phyloP scores from a whole-genome alignment of 2,888 invertebrate genomes.

The Brenthis daphne region DNA sequence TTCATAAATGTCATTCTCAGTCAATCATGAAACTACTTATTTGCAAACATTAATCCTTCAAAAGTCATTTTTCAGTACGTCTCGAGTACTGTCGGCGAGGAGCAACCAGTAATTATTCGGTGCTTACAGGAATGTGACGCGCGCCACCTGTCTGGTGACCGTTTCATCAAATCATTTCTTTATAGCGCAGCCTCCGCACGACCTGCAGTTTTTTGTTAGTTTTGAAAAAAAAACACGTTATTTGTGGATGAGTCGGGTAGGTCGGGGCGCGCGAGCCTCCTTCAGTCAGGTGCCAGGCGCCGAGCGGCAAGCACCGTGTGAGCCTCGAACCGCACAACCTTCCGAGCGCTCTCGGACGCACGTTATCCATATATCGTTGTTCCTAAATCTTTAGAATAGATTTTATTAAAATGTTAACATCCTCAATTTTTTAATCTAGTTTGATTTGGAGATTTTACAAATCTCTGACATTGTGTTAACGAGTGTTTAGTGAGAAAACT shows the following conservation, averaged over 20 bases:
- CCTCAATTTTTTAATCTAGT: conserved; percentile 35
- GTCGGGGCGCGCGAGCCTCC: conserved; percentile 77
- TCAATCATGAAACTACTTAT: conserved; percentile 63
- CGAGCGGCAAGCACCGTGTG: conserved; percentile 68
- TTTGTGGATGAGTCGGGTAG: conserved; percentile 73
- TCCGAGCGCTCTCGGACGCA: conserved; percentile 41
- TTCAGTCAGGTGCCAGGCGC: conserved; percentile 79
- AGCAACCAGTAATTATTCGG: conserved; percentile 72
- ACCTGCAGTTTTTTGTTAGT: conserved; percentile 73
- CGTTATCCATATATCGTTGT: conserved; percentile 22
- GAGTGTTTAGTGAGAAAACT: conserved; percentile 58
- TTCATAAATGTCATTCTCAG: conserved; percentile 61
- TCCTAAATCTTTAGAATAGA: conserved; percentile 17
- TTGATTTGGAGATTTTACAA: conserved; percentile 25
- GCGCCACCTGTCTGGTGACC: conserved; percentile 78
- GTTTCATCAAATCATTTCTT: conserved; percentile 82
- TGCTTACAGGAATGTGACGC: conserved; percentile 68
- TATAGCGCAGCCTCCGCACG: conserved; percentile 73
- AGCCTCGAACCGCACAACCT: conserved; percentile 52
- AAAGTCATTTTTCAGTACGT: conserved; percentile 72
- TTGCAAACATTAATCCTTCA: conserved; percentile 75
- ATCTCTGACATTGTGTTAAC: conserved; percentile 47
- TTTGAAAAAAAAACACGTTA: conserved; percentile 71
- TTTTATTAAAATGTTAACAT: conserved; percentile 32
- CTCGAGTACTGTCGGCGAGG: conserved; percentile 60